phyloP scores from a whole-genome alignment of 2,113 vertebrate genomes.

The Porphyrio hochstetteri region DNA sequence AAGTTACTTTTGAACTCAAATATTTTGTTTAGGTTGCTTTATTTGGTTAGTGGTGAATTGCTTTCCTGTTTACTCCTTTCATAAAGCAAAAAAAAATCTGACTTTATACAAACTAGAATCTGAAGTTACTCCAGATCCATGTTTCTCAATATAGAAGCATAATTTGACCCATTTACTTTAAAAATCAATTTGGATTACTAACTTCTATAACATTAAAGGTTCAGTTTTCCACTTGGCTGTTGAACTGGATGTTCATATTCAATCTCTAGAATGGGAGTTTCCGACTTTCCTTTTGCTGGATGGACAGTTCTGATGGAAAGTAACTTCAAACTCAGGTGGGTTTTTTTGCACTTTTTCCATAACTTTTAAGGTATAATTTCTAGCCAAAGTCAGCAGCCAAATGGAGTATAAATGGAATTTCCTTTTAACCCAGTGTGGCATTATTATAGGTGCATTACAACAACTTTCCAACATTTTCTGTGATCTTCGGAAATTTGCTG shows the following conservation, averaged over 20 bases:
- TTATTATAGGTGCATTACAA: background rate
- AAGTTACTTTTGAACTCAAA: background rate
- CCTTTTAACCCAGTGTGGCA: background rate
- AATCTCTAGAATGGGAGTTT: background rate
- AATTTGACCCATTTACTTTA: background rate
- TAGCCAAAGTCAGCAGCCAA: background rate
- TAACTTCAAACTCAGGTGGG: accelerated
- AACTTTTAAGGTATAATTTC: accelerated
- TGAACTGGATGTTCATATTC: background rate
- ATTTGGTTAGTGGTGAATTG: background rate
- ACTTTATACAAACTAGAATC: background rate
- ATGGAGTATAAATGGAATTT: background rate
- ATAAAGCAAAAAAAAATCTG: background rate
- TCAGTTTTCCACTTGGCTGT: background rate
- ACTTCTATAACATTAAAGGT: background rate
- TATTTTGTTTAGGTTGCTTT: background rate
- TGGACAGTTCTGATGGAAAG: background rate
- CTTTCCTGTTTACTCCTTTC: background rate
- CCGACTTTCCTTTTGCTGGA: background rate
- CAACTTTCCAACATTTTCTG: background rate
- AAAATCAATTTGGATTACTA: background rate
- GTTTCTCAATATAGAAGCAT: background rate
- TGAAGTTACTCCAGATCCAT: background rate
- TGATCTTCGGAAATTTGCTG: background rate
- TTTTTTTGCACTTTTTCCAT: background rate